Evolutionary conservation across 2,888 invertebrate genomes (phyloP), one percentile per base, ranked within the genome.

Genomic region (Morpho helenor): DNA sequence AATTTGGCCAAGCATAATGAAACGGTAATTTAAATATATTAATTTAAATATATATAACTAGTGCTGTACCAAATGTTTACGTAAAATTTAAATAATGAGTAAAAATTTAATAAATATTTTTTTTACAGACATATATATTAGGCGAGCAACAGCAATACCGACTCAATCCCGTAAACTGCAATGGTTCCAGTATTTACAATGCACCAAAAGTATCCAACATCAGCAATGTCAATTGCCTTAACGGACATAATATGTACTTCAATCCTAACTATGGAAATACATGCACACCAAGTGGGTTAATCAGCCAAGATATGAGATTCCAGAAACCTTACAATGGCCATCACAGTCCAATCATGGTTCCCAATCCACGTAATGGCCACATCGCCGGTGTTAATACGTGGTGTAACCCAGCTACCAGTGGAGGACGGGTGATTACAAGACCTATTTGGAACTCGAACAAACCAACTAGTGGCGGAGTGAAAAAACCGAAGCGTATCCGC

Each of bases 401-500:
- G 69, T 53, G 56, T 47, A 55, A 52, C 10, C 49, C 60, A 8
- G 51, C 23, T 9, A 59, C 56, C 5, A 51, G 9, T 54, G 54
- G 45, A 22, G 61, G 65, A 41, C 62, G 65, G 7, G 53, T 63
- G 16, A 40, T 43, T 5, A 10, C 57, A 8, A 56, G 68, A n/a
- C 63, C 66, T 2, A 40, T 58, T 39, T 69, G 68, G 67, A 66
- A 49, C 42, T 56, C 57, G 2, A 65, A 62, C 44, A 79, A 76
- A 64, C 50, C 70, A 5, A 60, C 60, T 8, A 63, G 23, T 41
- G 70, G 67, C 9, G 72, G 70, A 56, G 68, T 74, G 0, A 79
- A 77, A 49, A 86, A 84, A 64, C 80, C 72, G 8, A 96, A 96
- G 75, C 90, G 96, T 16, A 92, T 94, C 0, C 89, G 96, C 49